Evolutionary conservation across 2,888 invertebrate species (phyloP).

Genomic region (Polia nebulosa): DNA sequence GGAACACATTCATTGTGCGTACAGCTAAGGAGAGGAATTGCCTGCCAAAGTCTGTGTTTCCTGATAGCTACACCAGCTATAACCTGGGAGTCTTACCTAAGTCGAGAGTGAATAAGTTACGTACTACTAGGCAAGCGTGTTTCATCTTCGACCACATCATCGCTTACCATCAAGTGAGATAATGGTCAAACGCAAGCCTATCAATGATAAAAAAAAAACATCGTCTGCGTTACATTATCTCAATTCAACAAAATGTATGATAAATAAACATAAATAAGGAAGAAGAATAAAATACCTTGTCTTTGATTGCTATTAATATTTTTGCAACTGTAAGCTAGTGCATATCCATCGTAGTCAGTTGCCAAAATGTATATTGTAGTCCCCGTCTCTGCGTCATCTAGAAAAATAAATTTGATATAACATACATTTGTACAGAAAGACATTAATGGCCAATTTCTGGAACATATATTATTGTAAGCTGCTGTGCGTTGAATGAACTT

Average conservation of each 20-base stretch:
- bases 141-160: no score
- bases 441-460: neutral
- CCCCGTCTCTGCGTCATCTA: conserved; percentile 16
- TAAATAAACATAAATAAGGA: no score
- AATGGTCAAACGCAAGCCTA: no score
- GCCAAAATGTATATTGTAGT: conserved; percentile 89
- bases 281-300: conserved; percentile 71
- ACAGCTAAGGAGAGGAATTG: no score
- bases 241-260: neutral
- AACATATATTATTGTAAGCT: neutral
- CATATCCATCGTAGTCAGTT: conserved; percentile 92
- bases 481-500: neutral
- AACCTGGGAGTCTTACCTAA: no score
- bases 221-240: neutral
- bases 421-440: neutral
- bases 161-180: no score
- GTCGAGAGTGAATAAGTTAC: no score
- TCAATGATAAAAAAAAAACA: no score
- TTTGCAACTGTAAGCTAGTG: conserved; percentile 92
- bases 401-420: neutral
- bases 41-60: no score
- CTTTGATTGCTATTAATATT: conserved; percentile 77
- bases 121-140: no score
- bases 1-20: no score
- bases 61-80: no score